These are phyloP conservation scores for Heterochromis multidens DNA, from an alignment of 2,113 vertebrate species.

Conservation along the genomic window DNA sequence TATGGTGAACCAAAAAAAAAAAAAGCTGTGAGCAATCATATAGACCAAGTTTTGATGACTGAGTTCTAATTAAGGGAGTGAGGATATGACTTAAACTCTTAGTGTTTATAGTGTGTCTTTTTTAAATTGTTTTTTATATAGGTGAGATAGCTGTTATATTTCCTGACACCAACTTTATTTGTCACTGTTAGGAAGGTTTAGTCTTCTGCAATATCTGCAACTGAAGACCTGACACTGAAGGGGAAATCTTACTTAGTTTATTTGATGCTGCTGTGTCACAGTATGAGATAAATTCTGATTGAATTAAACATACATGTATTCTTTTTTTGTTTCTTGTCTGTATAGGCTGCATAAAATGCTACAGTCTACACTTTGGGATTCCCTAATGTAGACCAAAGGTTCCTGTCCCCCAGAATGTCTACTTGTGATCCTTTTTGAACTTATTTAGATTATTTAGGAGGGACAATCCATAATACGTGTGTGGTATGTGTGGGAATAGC, in stretches of 20 bases:
- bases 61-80: background rate
- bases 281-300: background rate
- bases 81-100: background rate
- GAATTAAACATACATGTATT: background rate
- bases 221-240: background rate
- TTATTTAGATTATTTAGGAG: rapidly evolving
- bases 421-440: background rate
- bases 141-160: background rate
- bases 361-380: rapidly evolving
- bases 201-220: background rate
- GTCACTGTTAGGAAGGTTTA: background rate
- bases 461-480: background rate
- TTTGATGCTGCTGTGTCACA: no score
- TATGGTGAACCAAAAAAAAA: background rate
- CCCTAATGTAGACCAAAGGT: background rate
- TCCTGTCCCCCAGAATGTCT: no score
- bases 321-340: background rate
- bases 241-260: no score
- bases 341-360: background rate
- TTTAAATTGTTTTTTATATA: background rate
- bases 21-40: background rate
- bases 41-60: rapidly evolving
- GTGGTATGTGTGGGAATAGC: background rate
- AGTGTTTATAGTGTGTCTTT: background rate
- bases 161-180: no score